phyloP scores from a whole-genome alignment of 2,113 vertebrate species.

The Nettapus auritus region DNA sequence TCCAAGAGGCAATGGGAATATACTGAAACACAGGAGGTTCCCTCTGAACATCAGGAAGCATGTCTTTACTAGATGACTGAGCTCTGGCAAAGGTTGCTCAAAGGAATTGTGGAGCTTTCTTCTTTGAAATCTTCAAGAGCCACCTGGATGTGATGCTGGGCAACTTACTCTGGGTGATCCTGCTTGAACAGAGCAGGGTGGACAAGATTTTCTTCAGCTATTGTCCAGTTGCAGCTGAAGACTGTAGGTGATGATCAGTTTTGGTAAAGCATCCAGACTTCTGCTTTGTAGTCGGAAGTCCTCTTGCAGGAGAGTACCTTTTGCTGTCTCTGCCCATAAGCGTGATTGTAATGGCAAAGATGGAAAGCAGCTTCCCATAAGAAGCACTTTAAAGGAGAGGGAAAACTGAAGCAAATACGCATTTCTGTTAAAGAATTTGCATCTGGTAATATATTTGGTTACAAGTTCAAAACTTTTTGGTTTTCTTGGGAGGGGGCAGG shows the following conservation, averaged over 20 bases:
- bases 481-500: background rate
- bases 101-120: background rate
- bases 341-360: background rate
- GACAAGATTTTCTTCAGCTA: background rate
- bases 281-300: background rate
- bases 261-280: background rate
- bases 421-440: background rate
- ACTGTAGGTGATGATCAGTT: background rate
- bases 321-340: background rate
- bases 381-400: background rate
- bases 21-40: background rate
- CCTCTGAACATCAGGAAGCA: background rate
- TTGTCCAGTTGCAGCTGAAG: background rate
- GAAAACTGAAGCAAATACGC: background rate
- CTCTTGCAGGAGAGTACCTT: background rate
- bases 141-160: background rate
- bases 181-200: background rate
- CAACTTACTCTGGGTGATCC: background rate
- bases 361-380: background rate
- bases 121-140: background rate
- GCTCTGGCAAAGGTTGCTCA: background rate
- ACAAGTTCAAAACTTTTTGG: background rate
- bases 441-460: background rate
- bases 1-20: background rate
- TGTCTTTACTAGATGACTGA: accelerated